A percentile compares a stretch with the other conserved stretches of the same genome.
phyloP scores from a whole-genome alignment of 1,140 invertebrate genomes.

The Lordiphosa collinella region DNA sequence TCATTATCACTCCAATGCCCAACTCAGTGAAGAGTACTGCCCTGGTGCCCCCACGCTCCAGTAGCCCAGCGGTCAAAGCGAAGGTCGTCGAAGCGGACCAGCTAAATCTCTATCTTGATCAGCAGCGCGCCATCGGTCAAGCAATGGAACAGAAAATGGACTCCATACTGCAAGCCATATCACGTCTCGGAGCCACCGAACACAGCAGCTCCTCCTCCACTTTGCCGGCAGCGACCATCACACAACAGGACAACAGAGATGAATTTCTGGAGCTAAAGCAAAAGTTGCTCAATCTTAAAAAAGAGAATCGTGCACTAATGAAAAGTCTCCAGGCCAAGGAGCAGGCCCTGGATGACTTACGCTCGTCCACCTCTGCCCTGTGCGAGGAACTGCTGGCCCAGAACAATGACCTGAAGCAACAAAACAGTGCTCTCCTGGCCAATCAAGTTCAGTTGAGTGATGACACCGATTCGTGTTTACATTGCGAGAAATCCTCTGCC shows the following conservation, averaged over 20 bases:
- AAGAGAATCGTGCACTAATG: slow-evolving; percentile 44
- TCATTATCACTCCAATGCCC: not conserved
- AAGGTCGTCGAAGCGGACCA: not conserved
- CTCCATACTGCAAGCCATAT: too few relatives aligned
- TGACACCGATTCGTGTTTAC: too few relatives aligned
- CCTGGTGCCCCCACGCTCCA: too few relatives aligned
- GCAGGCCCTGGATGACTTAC: too few relatives aligned
- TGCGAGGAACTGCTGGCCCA: too few relatives aligned
- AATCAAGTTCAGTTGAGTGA: not conserved
- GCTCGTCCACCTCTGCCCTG: too few relatives aligned
- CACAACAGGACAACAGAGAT: slow-evolving; percentile 37
- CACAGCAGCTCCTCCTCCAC: not conserved
- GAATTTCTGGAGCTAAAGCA: slow-evolving; percentile 61
- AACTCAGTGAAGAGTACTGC: too few relatives aligned
- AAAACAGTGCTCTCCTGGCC: slow-evolving; percentile 1
- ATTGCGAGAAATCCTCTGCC: too few relatives aligned
- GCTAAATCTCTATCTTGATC: slow-evolving; percentile 8
- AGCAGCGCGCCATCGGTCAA: slow-evolving; percentile 19
- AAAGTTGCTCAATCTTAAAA: slow-evolving; percentile 55
- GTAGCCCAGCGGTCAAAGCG: too few relatives aligned
- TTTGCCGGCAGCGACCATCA: slow-evolving; percentile 9
- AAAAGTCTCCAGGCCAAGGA: too few relatives aligned
- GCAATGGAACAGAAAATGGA: slow-evolving; percentile 30
- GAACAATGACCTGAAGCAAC: too few relatives aligned
- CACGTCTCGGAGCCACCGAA: too few relatives aligned